Conservation (phyloP, 2,888 invertebrate species). For the Parnassius apollo region DNA sequence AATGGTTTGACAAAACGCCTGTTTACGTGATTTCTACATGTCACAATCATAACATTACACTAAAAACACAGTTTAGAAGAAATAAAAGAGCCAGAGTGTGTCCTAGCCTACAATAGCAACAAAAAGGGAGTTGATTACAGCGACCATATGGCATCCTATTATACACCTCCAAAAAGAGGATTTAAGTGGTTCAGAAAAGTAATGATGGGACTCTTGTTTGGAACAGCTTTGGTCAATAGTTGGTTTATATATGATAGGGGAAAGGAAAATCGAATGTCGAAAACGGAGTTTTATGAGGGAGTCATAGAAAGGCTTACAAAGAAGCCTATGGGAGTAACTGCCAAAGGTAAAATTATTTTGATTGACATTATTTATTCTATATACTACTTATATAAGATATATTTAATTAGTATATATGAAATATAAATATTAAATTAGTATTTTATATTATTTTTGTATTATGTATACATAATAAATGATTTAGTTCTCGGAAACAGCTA, state of each 20-base stretch:
- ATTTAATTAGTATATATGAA: too few species aligned
- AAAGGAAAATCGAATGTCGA: not conserved
- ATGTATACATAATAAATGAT: too few species aligned
- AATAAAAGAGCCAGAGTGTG: not conserved
- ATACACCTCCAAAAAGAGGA: slow-evolving; percentile 30
- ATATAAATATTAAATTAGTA: too few species aligned
- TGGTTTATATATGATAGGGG: slow-evolving; percentile 21
- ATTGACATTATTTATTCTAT: not conserved
- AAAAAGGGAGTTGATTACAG: slow-evolving; percentile 28
- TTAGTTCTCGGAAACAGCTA: too few species aligned
- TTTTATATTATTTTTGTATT: too few species aligned
- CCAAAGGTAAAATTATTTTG: not conserved
- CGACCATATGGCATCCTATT: slow-evolving; percentile 35
- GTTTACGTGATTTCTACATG: not conserved
- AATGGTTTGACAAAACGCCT: not conserved
- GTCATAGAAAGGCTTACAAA: not conserved
- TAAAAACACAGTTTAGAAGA: not conserved
- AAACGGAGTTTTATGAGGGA: not conserved
- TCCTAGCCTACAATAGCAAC: not conserved
- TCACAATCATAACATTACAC: not conserved
- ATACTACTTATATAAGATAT: too few species aligned
- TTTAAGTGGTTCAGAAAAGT: slow-evolving; percentile 34
- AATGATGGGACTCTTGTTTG: slow-evolving; percentile 31
- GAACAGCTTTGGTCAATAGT: slow-evolving; percentile 30
- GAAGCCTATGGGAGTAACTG: not conserved